Evolutionary conservation across 37 sponge, comb jelly and placozoan species (phyloP), one percentile per base, ranked within the genome.

Genomic region (Ianthella basta): DNA sequence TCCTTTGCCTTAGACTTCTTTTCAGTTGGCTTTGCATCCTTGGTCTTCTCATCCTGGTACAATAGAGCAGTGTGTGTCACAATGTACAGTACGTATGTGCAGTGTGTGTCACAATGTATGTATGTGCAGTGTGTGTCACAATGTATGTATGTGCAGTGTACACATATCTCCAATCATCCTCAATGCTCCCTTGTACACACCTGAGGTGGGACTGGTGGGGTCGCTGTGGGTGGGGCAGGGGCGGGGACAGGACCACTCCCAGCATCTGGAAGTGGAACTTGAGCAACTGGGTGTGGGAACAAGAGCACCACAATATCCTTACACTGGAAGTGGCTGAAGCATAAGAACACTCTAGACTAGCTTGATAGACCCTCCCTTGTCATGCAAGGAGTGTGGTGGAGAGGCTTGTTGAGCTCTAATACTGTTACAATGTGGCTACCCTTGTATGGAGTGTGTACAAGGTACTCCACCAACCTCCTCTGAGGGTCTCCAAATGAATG

Each of bases 381-480:
- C n/a, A n/a, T n/a, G n/a, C n/a, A n/a, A n/a, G n/a, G n/a, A n/a
- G n/a, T n/a, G n/a, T n/a, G n/a, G n/a, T n/a, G n/a, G n/a, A n/a
- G n/a, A n/a, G n/a, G n/a, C n/a, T n/a, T n/a, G n/a, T n/a, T n/a
- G n/a, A n/a, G n/a, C n/a, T n/a, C n/a, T n/a, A n/a, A n/a, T n/a
- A n/a, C n/a, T n/a, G n/a, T n/a, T n/a, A n/a, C n/a, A n/a, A n/a
- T n/a, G n/a, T n/a, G n/a, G n/a, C n/a, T n/a, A n/a, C n/a, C n/a
- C n/a, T n/a, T n/a, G n/a, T n/a, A n/a, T n/a, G n/a, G n/a, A n/a
- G n/a, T 29, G 32, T 6, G 12, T 38, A 35, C 4, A 81, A 32
- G 36, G 37, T 30, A n/a, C 30, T 32, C 5, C 60, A 81, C 80
- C 23, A 68, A 81, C 95, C 67, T 86, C 96, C 96, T 68, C 87